Evolutionary conservation across 1,140 invertebrate genomes (phyloP).

Genomic region (Pectinophora gossypiella): DNA sequence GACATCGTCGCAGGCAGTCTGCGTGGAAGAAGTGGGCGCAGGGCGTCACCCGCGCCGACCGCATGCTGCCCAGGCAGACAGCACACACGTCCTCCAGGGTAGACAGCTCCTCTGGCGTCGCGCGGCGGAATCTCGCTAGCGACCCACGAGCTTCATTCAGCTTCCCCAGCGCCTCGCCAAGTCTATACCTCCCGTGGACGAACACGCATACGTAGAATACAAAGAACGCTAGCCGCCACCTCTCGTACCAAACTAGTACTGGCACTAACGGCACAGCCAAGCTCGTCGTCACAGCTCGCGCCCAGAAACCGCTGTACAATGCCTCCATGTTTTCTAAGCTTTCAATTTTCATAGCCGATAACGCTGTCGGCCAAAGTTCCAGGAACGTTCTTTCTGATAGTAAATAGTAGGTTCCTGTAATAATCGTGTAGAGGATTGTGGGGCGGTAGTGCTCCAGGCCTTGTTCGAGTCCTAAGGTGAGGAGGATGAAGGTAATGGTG

Average conservation of each 20-base stretch:
- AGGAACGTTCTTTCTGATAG: slow-evolving; percentile 84
- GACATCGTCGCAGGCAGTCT: slow-evolving; percentile 82
- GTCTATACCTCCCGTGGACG: slow-evolving; percentile 79
- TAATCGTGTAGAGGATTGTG: slow-evolving; percentile 77
- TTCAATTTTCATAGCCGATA: slow-evolving; percentile 77
- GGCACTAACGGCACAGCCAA: slow-evolving; percentile 76
- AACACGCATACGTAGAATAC: slow-evolving; percentile 82
- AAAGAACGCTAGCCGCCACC: slow-evolving; percentile 77
- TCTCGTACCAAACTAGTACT: slow-evolving; percentile 73
- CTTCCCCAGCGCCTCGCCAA: slow-evolving; percentile 72
- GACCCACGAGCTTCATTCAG: slow-evolving; percentile 77
- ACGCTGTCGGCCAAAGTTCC: slow-evolving; percentile 77
- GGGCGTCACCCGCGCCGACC: slow-evolving; percentile 81
- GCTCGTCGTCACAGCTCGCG: slow-evolving; percentile 75
- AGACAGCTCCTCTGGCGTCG: slow-evolving; percentile 79
- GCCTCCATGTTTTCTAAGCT: slow-evolving; percentile 80
- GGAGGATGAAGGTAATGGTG: slow-evolving; percentile 85
- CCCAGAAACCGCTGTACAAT: slow-evolving; percentile 80
- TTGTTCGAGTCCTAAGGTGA: slow-evolving; percentile 85
- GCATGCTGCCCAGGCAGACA: slow-evolving; percentile 83
- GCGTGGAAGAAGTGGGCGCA: slow-evolving; percentile 88
- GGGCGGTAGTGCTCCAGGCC: slow-evolving; percentile 85
- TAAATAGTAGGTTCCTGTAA: slow-evolving; percentile 83
- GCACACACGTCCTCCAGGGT: slow-evolving; percentile 85
- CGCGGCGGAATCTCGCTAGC: slow-evolving; percentile 79